Percentiles rank a stretch among this genome's conserved stretches.
These are phyloP conservation scores for Mesocentrotus franciscanus DNA, from an alignment of 53 echinoderm and acorn worm species.

Conservation along the genomic window DNA sequence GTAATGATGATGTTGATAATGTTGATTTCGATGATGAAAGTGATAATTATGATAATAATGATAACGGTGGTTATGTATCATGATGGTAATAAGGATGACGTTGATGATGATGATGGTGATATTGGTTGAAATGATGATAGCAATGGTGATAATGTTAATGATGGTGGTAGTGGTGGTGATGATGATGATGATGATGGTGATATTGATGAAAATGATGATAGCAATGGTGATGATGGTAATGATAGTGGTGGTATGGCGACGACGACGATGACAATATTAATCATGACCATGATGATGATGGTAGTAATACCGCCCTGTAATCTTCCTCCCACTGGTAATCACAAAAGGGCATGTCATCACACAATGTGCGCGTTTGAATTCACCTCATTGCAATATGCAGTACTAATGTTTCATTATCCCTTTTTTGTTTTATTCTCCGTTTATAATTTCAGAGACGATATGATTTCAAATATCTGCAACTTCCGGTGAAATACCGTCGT, in stretches of 20 bases:
- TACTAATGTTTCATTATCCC: neutral
- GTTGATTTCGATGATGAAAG: neutral
- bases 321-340: too few species aligned
- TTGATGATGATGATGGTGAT: neutral
- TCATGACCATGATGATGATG: neutral
- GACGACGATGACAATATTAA: neutral
- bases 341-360: too few species aligned
- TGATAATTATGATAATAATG: neutral
- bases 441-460: slow-evolving; percentile 71
- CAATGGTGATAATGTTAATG: too few species aligned
- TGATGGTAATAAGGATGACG: too few species aligned
- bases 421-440: neutral
- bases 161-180: neutral
- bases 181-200: neutral
- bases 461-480: slow-evolving; percentile 83
- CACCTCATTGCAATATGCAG: neutral
- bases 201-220: too few species aligned
- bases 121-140: neutral
- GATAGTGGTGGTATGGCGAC: neutral
- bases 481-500: slow-evolving; percentile 57
- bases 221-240: neutral
- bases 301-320: neutral
- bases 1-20: too few species aligned
- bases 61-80: neutral
- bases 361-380: too few species aligned